These are phyloP conservation scores for Selenia dentaria DNA, from an alignment of 2,888 invertebrate genomes.

Conservation along the genomic window DNA sequence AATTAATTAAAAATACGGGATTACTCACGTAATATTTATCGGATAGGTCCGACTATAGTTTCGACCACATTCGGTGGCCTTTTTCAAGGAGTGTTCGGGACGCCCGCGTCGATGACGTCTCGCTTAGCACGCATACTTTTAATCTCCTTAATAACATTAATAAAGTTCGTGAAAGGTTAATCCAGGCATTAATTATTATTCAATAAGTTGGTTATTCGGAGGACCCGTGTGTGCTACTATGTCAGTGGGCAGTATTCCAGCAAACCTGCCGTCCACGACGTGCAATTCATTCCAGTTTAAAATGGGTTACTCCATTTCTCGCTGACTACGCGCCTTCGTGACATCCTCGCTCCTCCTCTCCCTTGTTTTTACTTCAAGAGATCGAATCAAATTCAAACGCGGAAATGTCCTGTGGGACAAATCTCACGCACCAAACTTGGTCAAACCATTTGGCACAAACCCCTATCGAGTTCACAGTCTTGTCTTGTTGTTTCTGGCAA, in stretches of 20 bases:
- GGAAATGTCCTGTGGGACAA: constrained; percentile 46
- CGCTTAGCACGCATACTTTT: too few species aligned
- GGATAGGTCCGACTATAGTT: too few species aligned
- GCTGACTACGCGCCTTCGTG: constrained; percentile 75
- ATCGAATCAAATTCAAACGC: constrained; percentile 50
- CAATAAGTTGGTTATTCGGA: constrained; percentile 1
- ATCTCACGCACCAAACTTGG: constrained; percentile 35
- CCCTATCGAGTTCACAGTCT: constrained; percentile 19
- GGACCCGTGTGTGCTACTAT: constrained; percentile 45
- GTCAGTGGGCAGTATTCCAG: constrained; percentile 78
- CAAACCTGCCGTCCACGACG: constrained; percentile 77
- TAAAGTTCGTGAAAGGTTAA: too few species aligned
- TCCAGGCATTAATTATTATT: too few species aligned
- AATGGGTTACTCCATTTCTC: constrained; percentile 79
- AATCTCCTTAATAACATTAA: too few species aligned
- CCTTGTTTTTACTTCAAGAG: constrained; percentile 60
- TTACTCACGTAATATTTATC: too few species aligned
- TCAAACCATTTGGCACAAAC: constrained; percentile 19
- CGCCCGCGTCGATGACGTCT: too few species aligned
- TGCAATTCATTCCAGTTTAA: constrained; percentile 81
- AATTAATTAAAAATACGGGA: too few species aligned
- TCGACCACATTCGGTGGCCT: too few species aligned
- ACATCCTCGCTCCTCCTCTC: constrained; percentile 61
- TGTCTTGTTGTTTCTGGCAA: constrained; percentile 38
- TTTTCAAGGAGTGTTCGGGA: too few species aligned